Base-by-base conservation (phyloP, 2,797 vertebrate genomes). In the Babyrousa celebensis region DNA sequence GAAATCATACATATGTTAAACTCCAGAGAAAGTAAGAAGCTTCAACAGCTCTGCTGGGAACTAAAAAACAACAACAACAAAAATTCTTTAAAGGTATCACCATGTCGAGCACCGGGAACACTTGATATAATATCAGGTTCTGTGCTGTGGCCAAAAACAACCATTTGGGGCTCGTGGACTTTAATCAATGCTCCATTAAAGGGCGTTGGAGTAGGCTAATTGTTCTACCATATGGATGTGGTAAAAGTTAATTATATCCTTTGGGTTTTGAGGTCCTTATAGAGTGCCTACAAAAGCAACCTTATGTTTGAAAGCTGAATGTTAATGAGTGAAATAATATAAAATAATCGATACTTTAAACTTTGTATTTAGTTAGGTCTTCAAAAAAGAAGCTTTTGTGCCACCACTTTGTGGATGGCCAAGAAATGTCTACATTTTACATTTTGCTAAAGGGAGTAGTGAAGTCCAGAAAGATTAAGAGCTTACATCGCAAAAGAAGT, bases 11-110 rank as follows among this genome's bases (percentile, higher is more conserved):
- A 32, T 56, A 95, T 86, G 91, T 85, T 90, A 97, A 98, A 96
- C 92, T 97, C 93, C 72, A 91, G 95, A 97, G 98, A 95, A 97
- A 97, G 80, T 87, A 68, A 63, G 87, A 84, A 11, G n/a, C 14
- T 32, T 32, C 29, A 58, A 32, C 3, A 12, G 48, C 9, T 92
- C 43, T 84, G 91, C 62, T 52, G 94, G 89, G 91, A 89, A 93
- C 86, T 91, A 4, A 27, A 71, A 89, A 77, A 60, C 63, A 27
- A 84, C 0, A 25, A 14, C n/a, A 25, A 36, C n/a, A 36, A 60
- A 60, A 48, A 58, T 11, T 70, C 36, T 94, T 85, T 87, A 75
- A 93, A 77, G 65, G 23, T 48, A 56, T 68, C 62, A 62, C 21
- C 10, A 1, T 80, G 60, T 2, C 54, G 86, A 91, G 85, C 93